phyloP scores from a whole-genome alignment of 2,113 vertebrate genomes.

The Lepisosteus osseus region DNA sequence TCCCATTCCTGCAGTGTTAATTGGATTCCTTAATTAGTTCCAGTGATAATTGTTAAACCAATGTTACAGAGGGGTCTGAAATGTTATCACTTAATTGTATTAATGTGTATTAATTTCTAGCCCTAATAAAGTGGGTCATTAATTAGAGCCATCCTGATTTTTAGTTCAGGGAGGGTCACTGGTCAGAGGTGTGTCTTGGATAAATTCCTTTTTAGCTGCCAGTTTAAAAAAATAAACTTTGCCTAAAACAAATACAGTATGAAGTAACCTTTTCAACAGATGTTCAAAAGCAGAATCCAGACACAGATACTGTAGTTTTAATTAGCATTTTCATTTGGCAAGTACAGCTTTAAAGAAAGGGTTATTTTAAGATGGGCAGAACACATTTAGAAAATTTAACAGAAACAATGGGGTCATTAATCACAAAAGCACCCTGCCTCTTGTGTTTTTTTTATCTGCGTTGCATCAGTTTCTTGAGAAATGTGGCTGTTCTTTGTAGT shows the following conservation, averaged over 20 bases:
- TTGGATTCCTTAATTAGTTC: constrained; percentile 74
- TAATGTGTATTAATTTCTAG: constrained; percentile 33
- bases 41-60: constrained; percentile 59
- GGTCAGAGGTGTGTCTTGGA: constrained; percentile 23
- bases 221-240: neutral
- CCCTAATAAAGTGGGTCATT: constrained; percentile 62
- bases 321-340: constrained; percentile 30
- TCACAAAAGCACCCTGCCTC: no score
- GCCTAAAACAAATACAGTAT: neutral
- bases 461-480: no score
- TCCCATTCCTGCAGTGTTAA: constrained; percentile 59
- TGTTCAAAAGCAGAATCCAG: constrained; percentile 22
- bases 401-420: no score
- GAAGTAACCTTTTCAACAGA: neutral
- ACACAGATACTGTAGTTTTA: constrained; percentile 28
- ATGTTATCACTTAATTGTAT: constrained; percentile 38
- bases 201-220: neutral
- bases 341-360: constrained; percentile 23
- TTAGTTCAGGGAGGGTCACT: constrained; percentile 39
- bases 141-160: constrained; percentile 46
- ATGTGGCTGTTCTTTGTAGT: no score
- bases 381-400: no score
- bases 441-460: no score
- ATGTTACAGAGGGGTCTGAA: constrained; percentile 42
- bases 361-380: constrained; percentile 14